Evolutionary conservation across 1,140 invertebrate species (phyloP).

Genomic region (Mizuhopecten yessoensis): DNA sequence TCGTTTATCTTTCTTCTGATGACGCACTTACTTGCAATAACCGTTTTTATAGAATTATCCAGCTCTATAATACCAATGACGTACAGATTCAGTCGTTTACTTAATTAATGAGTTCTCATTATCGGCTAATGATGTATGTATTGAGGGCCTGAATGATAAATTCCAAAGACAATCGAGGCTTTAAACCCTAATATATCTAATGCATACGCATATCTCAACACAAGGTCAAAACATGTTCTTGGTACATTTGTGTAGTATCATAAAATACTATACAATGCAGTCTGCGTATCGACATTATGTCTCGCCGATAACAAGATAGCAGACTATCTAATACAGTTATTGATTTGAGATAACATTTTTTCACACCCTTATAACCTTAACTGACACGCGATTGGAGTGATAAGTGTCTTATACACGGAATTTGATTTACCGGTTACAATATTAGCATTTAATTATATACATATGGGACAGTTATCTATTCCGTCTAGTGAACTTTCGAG

Average conservation of each 20-base stretch:
- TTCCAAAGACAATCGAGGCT: neutral
- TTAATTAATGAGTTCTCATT: neutral
- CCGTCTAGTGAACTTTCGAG: too few relatives aligned
- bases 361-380: neutral
- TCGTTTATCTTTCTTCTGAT: neutral
- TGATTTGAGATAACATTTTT: too few relatives aligned
- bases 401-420: too few relatives aligned
- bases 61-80: neutral
- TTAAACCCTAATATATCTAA: neutral
- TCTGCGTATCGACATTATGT: neutral
- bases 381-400: neutral
- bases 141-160: neutral
- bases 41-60: neutral
- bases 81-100: neutral
- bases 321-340: too few relatives aligned
- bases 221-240: neutral
- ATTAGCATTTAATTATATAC: too few relatives aligned
- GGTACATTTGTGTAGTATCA: neutral
- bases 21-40: neutral
- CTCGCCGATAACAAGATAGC: neutral
- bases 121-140: too few relatives aligned
- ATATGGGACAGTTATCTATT: too few relatives aligned
- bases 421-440: too few relatives aligned
- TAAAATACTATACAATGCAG: neutral
- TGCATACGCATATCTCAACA: neutral